Percentiles rank a stretch among this genome's conserved stretches.
Evolutionary conservation across 2,888 invertebrate genomes (phyloP).

Genomic region (Pachymerium ferrugineum): DNA sequence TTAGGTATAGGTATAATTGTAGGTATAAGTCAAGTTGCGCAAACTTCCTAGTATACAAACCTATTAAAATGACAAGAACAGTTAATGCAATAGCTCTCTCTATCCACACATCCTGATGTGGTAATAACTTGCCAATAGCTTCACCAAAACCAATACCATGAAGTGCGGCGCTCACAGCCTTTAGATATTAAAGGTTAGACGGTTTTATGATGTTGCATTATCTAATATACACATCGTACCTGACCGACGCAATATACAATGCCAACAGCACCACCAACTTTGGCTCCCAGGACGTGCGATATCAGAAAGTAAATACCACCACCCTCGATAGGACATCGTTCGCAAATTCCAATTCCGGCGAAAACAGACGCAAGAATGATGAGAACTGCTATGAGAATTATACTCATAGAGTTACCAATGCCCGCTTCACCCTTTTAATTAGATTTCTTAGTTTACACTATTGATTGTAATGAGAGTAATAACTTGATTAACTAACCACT

Average conservation of each 20-base stretch:
- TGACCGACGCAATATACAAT: slow-evolving; percentile 94
- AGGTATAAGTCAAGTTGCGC: no score
- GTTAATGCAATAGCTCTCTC: slow-evolving; percentile 80
- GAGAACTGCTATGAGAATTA: slow-evolving; percentile 60
- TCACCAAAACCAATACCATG: slow-evolving; percentile 97
- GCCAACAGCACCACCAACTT: slow-evolving; percentile 88
- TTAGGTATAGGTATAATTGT: no score
- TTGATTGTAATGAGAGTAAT: background rate
- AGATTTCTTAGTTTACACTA: background rate
- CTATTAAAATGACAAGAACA: slow-evolving; percentile 76
- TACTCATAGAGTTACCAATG: slow-evolving; percentile 49
- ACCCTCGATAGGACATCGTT: slow-evolving; percentile 87
- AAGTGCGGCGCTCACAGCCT: slow-evolving; percentile 93
- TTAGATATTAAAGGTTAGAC: slow-evolving; percentile 43
- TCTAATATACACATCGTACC: no score
- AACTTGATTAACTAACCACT: slow-evolving; percentile 55
- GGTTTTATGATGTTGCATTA: no score
- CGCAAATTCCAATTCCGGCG: slow-evolving; percentile 94
- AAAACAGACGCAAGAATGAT: slow-evolving; percentile 86
- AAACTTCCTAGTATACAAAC: slow-evolving; percentile 42
- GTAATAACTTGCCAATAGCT: slow-evolving; percentile 81
- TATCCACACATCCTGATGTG: slow-evolving; percentile 64
- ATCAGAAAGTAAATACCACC: slow-evolving; percentile 96
- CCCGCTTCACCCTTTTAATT: slow-evolving; percentile 54
- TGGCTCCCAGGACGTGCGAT: slow-evolving; percentile 86